Conservation (phyloP, 1,140 invertebrate species). For the Zaprionus vittiger region DNA sequence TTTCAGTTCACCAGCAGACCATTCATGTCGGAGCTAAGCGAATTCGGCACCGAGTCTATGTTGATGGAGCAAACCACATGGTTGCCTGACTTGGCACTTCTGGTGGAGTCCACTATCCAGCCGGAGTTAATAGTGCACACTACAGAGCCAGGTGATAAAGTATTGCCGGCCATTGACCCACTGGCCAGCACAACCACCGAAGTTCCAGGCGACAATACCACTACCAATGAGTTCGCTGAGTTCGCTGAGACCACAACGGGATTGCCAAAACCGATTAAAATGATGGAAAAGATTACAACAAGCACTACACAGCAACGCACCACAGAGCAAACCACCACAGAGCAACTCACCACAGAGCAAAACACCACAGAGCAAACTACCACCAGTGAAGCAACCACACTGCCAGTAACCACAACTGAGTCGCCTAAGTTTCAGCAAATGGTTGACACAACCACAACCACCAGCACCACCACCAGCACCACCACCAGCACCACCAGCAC, state of each 20-base stretch:
- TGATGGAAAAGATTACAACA: not conserved
- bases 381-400: slow-evolving; percentile 3
- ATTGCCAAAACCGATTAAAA: not conserved
- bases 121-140: not conserved
- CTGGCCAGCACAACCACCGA: not conserved
- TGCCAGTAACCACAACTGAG: slow-evolving; percentile 11
- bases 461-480: not conserved
- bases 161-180: not conserved
- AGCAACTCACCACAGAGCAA: not conserved
- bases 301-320: not conserved
- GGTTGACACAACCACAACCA: not conserved
- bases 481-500: slow-evolving; percentile 12
- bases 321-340: not conserved
- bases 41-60: not conserved
- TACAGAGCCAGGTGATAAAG: not conserved
- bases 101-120: not conserved
- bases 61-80: slow-evolving; percentile 4
- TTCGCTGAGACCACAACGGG: not conserved
- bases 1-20: slow-evolving; percentile 8
- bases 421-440: not conserved
- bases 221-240: not conserved
- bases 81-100: not conserved
- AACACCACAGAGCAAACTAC: not conserved
- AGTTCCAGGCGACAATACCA: not conserved
- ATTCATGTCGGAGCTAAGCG: not conserved